Conservation (phyloP, 2,888 invertebrate species). For the Eulithis prunata region DNA sequence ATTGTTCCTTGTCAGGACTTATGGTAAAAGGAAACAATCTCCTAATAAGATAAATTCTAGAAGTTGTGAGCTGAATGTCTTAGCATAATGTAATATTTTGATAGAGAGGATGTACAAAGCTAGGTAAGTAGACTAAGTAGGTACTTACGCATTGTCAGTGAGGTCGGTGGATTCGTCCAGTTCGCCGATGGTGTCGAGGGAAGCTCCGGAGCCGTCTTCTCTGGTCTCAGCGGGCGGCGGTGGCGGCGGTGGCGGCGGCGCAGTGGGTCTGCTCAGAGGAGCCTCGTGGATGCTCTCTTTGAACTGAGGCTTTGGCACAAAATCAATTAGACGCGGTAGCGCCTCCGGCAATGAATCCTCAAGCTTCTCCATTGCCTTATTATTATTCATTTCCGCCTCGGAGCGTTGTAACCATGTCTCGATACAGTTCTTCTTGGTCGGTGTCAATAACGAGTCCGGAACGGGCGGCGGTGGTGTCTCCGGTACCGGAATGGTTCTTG, state of each 20-base stretch:
- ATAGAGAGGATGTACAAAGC: background rate
- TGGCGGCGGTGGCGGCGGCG: slow-evolving; percentile 73
- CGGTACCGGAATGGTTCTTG: slow-evolving; percentile 64
- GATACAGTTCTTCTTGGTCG: slow-evolving; percentile 79
- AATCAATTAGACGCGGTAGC: slow-evolving; percentile 88
- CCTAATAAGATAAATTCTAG: background rate
- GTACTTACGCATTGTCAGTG: slow-evolving; percentile 74
- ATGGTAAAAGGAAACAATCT: background rate
- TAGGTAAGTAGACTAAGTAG: background rate
- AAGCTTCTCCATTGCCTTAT: slow-evolving; percentile 66
- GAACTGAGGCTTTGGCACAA: slow-evolving; percentile 86
- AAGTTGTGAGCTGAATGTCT: background rate
- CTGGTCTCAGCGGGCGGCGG: slow-evolving; percentile 69
- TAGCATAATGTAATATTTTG: background rate
- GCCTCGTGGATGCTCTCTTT: slow-evolving; percentile 65
- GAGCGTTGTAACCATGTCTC: slow-evolving; percentile 79
- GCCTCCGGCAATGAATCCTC: slow-evolving; percentile 75
- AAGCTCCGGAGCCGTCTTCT: slow-evolving; percentile 84
- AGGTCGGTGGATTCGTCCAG: slow-evolving; percentile 85
- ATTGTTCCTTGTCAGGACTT: slow-evolving; percentile 21
- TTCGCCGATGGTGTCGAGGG: slow-evolving; percentile 89
- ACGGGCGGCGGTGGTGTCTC: slow-evolving; percentile 60
- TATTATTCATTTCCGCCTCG: slow-evolving; percentile 78
- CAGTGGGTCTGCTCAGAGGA: slow-evolving; percentile 65
- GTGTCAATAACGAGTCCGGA: slow-evolving; percentile 70